Base-by-base conservation (phyloP, 2,797 vertebrate genomes). In the Epinephelus awoara region DNA sequence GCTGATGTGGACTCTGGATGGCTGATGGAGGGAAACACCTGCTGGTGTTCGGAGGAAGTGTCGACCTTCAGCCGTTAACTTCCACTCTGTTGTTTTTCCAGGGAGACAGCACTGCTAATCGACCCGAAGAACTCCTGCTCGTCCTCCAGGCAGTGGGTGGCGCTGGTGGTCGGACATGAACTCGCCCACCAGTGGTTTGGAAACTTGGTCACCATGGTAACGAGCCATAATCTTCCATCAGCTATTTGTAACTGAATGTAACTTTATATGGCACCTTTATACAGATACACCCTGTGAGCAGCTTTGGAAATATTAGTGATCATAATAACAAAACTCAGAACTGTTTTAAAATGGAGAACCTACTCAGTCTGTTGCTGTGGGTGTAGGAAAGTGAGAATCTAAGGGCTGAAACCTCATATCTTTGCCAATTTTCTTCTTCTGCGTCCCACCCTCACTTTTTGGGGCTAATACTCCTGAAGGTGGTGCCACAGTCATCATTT, bases 141-240 rank as follows among this genome's bases (percentile, higher is more conserved):
- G 34, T 99, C 98, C 14, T 99, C 98, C 68, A 97, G 97, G 89
- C 98, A 99, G 94, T 99, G 98, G 98, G 98, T 99, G 90, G 98
- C 98, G 51, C 95, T 99, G 87, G 98, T 99, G 89, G 98, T 99
- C 52, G 98, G 98, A 70, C 98, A 99, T 57, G 98, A 99, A 75
- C 96, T 99, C 71, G 98, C 98, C 71, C 98, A 99, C 93, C 98
- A 99, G 95, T 99, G 98, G 98, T 99, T 99, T 75, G 98, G 98
- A 83, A 99, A 99, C 94, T 95, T 99, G 84, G 98, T 99, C 93
- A 99, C 98, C 86, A 99, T 99, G 98, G 98, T 99, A 97, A 96
- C 64, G 46, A 77, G 69, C 21, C 59, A 23, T 59, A 65, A 59
- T 14, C 40, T 19, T 49, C 4, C 38, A 27, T 64, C 21, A 14